Percentiles rank a stretch among this genome's conserved stretches.
phyloP scores from a whole-genome alignment of 2,888 invertebrate species.

The Ceramica pisi region DNA sequence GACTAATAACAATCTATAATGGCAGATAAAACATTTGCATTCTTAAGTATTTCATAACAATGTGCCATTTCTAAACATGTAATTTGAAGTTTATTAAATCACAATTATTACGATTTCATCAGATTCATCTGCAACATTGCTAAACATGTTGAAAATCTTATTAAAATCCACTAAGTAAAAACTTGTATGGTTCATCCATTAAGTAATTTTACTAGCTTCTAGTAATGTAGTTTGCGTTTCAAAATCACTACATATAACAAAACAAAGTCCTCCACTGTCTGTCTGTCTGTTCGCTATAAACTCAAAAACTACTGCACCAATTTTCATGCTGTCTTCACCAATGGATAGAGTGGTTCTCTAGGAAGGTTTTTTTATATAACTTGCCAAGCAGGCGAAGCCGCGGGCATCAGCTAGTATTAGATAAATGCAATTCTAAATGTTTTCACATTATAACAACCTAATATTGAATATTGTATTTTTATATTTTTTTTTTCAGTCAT shows the following conservation, averaged over 20 bases:
- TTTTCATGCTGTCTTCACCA: too few relatives aligned
- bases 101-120: too few relatives aligned
- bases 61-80: not conserved
- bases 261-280: too few relatives aligned
- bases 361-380: too few relatives aligned
- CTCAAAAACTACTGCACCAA: too few relatives aligned
- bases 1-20: conserved; percentile 13
- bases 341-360: too few relatives aligned
- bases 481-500: conserved; percentile 94
- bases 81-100: not conserved
- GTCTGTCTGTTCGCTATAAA: too few relatives aligned
- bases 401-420: conserved; percentile 1
- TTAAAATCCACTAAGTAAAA: conserved; percentile 13
- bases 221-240: too few relatives aligned
- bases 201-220: not conserved
- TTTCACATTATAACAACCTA: not conserved
- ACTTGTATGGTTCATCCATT: not conserved
- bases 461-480: conserved; percentile 63
- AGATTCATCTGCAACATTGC: not conserved
- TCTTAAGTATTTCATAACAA: conserved; percentile 30
- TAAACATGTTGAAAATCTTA: conserved; percentile 25
- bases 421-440: too few relatives aligned
- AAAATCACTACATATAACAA: too few relatives aligned
- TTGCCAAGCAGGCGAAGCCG: too few relatives aligned
- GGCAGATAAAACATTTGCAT: conserved; percentile 7